Conservation (phyloP, 2,797 vertebrate species). For the Taenioides sp. region DNA sequence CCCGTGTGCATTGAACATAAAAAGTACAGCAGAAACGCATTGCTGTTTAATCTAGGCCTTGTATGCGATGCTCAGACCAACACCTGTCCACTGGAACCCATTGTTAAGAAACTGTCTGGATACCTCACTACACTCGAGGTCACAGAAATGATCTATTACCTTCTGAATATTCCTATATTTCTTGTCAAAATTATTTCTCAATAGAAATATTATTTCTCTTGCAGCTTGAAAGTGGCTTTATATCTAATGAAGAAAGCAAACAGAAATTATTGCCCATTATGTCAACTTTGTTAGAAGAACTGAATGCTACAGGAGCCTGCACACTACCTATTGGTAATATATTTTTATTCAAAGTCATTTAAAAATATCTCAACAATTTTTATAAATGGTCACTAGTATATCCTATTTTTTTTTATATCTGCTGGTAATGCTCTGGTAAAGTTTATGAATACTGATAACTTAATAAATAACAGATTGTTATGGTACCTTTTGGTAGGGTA, state of each 20-base stretch:
- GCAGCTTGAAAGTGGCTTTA: constrained; percentile 95
- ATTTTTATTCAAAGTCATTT: neutral
- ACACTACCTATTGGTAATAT: constrained; percentile 90
- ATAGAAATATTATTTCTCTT: too few relatives aligned
- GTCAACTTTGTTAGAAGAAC: constrained; percentile 93
- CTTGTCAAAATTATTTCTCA: neutral
- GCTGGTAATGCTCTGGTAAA: neutral
- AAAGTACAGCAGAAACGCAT: constrained; percentile 95
- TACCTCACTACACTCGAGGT: constrained; percentile 98
- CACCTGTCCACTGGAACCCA: constrained; percentile 93
- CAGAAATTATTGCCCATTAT: constrained; percentile 96
- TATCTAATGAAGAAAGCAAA: constrained; percentile 96
- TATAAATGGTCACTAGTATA: too few relatives aligned
- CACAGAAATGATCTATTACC: neutral
- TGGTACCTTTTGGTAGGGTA: too few relatives aligned
- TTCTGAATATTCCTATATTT: neutral
- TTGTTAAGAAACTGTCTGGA: constrained; percentile 96
- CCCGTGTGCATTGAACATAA: constrained; percentile 98
- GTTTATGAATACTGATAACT: too few relatives aligned
- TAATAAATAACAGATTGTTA: too few relatives aligned
- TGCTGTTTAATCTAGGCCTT: constrained; percentile 95
- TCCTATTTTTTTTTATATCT: neutral
- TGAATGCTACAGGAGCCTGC: constrained; percentile 93
- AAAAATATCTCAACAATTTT: neutral
- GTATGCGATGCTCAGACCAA: constrained; percentile 94